phyloP scores from a whole-genome alignment of 1,140 invertebrate genomes.

The Orchesella cincta region DNA sequence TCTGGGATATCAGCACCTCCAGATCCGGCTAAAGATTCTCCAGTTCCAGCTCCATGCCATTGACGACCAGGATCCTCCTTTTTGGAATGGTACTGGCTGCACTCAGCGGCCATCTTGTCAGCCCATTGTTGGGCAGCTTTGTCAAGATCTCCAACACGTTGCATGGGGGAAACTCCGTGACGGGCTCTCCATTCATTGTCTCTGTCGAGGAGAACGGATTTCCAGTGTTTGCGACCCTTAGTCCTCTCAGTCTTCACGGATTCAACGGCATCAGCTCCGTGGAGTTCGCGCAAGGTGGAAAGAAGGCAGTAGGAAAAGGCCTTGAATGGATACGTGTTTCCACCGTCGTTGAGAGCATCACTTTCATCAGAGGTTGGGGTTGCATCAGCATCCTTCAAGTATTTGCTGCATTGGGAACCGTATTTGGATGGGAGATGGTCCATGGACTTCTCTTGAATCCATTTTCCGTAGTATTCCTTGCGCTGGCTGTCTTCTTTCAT shows the following conservation, averaged over 20 bases:
- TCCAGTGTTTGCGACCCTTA: neutral
- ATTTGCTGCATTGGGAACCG: neutral
- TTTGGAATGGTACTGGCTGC: neutral
- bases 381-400: neutral
- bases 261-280: neutral
- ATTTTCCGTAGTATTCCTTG: neutral
- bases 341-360: neutral
- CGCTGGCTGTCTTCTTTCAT: neutral
- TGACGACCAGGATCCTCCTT: neutral
- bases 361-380: neutral
- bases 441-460: neutral
- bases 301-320: neutral
- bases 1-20: neutral
- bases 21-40: neutral
- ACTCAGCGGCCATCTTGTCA: neutral
- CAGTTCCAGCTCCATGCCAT: neutral
- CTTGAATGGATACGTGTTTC: neutral
- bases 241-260: neutral
- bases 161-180: neutral
- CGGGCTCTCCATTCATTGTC: neutral
- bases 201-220: neutral
- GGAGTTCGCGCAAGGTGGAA: neutral
- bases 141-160: neutral
- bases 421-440: neutral
- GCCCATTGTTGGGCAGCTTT: neutral